Evolutionary conservation across 2,113 vertebrate genomes (phyloP).

Genomic region (Ivindomyrus marchei): DNA sequence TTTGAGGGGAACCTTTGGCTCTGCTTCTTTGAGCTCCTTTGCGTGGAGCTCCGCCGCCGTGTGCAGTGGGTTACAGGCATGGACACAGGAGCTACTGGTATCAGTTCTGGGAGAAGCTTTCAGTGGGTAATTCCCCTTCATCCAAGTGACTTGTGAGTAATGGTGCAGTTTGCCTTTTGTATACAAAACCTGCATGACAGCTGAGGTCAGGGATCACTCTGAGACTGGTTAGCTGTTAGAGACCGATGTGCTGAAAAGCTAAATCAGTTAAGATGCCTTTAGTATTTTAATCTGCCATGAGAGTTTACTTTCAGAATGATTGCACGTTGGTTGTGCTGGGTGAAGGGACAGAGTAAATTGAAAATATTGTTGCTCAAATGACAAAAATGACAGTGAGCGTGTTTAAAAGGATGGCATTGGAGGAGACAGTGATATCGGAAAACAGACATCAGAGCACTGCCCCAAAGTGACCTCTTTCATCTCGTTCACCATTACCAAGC

Average conservation of each 20-base stretch:
- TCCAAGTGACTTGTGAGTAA: neutral
- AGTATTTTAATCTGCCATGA: neutral
- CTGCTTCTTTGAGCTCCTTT: neutral
- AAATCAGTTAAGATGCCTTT: neutral
- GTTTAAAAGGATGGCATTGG: neutral
- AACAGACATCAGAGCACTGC: neutral
- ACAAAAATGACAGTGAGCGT: neutral
- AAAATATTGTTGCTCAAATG: neutral
- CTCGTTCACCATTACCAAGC: neutral
- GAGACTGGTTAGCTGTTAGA: neutral
- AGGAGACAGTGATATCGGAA: neutral
- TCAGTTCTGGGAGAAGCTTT: neutral
- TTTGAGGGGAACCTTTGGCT: neutral
- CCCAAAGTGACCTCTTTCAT: neutral
- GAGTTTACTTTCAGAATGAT: neutral
- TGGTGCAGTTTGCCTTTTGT: neutral
- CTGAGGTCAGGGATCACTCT: neutral
- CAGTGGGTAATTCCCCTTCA: neutral
- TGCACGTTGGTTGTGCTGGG: neutral
- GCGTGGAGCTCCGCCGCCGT: neutral
- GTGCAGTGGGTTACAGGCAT: neutral
- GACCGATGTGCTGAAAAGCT: neutral
- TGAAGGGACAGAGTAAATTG: neutral
- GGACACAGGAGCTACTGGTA: neutral
- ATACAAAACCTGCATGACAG: neutral